Evolutionary conservation across 2,113 vertebrate genomes (phyloP), one percentile per base, ranked within the genome.

Genomic region (Microcebus ravelobensis): DNA sequence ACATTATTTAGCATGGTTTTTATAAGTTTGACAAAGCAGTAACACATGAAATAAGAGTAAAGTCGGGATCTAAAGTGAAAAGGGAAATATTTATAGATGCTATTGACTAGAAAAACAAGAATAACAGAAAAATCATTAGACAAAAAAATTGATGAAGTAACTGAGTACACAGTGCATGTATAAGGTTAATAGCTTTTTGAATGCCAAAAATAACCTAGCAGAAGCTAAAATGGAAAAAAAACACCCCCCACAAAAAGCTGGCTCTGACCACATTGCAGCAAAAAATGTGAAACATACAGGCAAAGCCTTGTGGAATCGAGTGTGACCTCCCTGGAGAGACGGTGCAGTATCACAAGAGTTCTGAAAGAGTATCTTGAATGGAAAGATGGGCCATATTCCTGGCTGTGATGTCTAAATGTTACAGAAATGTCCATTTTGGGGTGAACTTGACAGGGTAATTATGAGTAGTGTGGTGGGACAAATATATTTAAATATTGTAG

Each of bases 1-100:
- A 42, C 34, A 42, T 79, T 93, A 21, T 67, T 77, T 96, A 91
- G 45, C 18, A 55, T 48, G 31, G 29, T 59, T 65, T 94, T 86
- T 48, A 1, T n/a, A 92, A 81, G 61, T 93, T 74, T 89, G 20
- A 71, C n/a, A 89, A 55, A 83, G 79, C 39, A 42, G 10, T 65
- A 76, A 65, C 71, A 20, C 0, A 3, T 36, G 48, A 61, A 36
- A 8, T 57, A 79, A 15, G 68, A 85, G 39, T 61, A n/a, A 84
- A 27, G 11, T 39, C 13, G 90, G 29, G 3, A 20, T 87, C 42
- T 81, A 59, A 65, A 88, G 48, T 48, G 50, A 73, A 63, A 86
- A 74, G 55, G 25, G 21, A 83, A 92, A 39, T 67, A 36, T 20
- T 88, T 95, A 23, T 90, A 76, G 59, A 59, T 88, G 31, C 8